Evolutionary conservation across 2,888 invertebrate species (phyloP), one percentile per base, ranked within the genome.

Genomic region (Rhagonycha lutea): DNA sequence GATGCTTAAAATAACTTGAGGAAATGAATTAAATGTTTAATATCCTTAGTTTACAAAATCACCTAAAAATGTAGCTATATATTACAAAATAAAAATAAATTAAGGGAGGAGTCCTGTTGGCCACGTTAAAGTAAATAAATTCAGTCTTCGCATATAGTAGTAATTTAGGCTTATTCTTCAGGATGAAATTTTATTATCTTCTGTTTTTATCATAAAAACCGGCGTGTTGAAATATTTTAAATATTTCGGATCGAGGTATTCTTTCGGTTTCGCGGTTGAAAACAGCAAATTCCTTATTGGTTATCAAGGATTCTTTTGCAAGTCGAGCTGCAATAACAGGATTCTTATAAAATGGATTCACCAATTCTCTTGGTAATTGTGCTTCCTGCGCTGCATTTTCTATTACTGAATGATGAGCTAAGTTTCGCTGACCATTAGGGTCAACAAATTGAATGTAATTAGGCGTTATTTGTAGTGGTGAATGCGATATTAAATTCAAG

Each of bases 281-380:
- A 0, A 95, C 95, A 77, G 92, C 93, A 90, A 92, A 93, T 86
- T 95, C 95, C 83, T 94, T 94, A 80, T 93, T 91, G 0, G 92
- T 90, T 80, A 94, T 92, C 94, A 95, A 94, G 0, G 95, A 95
- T 82, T 94, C 94, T 82, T 92, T 92, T 1, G 95, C 95, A 10
- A 96, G 88, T 0, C 91, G 92, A 7, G 91, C 92, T 7, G 94
- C 95, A 11, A 94, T 91, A 2, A 89, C 86, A 0, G 95, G 95
- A 87, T 95, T 93, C 82, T 93, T 94, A 86, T 94, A 96, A 86
- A 95, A 95, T 67, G 90, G 90, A 84, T 94, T 94, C 69, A 91
- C 87, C 28, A 94, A 87, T 76, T 94, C 92, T 0, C 91, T 88
- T 0, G 95, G 95, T n/a, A 95, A 88, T 68, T 92, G 89, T 0